A percentile compares a stretch with the other conserved stretches of the same genome.
phyloP scores from a whole-genome alignment of 1,140 invertebrate genomes.

The Lithobius niger region DNA sequence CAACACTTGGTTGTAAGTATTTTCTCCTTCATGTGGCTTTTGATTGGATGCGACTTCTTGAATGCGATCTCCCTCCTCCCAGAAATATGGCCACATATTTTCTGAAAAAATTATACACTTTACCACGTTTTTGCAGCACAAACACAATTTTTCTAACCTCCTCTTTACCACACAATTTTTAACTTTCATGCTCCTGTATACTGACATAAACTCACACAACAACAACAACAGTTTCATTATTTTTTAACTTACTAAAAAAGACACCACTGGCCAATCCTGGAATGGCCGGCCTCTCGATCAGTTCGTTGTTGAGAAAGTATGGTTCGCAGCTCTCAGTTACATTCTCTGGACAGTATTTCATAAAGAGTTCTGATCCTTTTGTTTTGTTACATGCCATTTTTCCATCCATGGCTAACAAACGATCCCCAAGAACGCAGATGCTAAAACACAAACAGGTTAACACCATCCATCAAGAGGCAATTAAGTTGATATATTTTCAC shows the following conservation, averaged over 20 bases:
- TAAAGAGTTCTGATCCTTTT: constrained; percentile 43
- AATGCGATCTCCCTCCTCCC: constrained; percentile 29
- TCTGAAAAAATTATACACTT: constrained; percentile 30
- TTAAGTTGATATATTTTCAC: background rate
- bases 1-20: constrained; percentile 61
- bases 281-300: constrained; percentile 47
- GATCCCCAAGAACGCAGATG: constrained; percentile 81
- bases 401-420: constrained; percentile 52
- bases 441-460: constrained; percentile 42
- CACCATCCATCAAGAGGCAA: background rate
- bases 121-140: background rate
- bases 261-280: constrained; percentile 63
- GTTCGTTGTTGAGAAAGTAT: constrained; percentile 51
- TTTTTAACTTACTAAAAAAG: constrained; percentile 46
- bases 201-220: background rate
- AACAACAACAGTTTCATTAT: background rate
- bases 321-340: constrained; percentile 54
- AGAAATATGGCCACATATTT: constrained; percentile 46
- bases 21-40: background rate
- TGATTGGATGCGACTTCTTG: background rate
- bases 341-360: constrained; percentile 45
- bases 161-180: background rate
- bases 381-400: constrained; percentile 62
- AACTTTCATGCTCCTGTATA: background rate
- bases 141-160: background rate